Evolutionary conservation across 2,113 vertebrate genomes (phyloP), one percentile per base, ranked within the genome.

Genomic region (Nibea coibor): DNA sequence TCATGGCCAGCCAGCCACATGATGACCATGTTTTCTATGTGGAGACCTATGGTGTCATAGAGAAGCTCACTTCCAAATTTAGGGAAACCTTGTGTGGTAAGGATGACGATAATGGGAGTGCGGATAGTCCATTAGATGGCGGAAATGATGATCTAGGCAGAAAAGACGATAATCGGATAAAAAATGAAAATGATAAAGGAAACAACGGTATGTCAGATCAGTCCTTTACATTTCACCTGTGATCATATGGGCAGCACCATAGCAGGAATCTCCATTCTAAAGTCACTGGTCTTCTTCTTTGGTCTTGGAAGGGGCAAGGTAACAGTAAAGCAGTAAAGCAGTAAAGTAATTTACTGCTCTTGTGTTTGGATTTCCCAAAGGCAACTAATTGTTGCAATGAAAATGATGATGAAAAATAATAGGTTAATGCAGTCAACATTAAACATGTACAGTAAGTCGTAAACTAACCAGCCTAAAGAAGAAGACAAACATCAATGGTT

Each of bases 21-120:
- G 96, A 98, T 0, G 97, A 99, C 28, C 98, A 99, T 0, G 94
- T 98, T 84, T 97, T 97, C 92, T 99, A 97, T 12, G 97, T 98
- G 95, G 97, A 99, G 94, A 98, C 96, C 39, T 99, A 98, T 0
- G 97, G 97, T 1, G 97, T 99, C 90, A 99, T 99, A 0, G 96
- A 99, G 94, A 99, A 97, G 82, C 96, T 99, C 70, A 96, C 97
- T 6, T 95, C 96, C 54, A 96, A 95, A 82, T 98, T 99, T 94
- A 96, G 96, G 93, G 94, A 97, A 82, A 96, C 96, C 20, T 95
- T 99, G 64, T 99, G 98, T 77, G 97, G 98, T 99, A 96, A 97
- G 96, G 87, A 91, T 86, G 91, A 87, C 54, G 85, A 91, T 75
- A 50, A 84, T 39, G 84, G 86, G 64, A 89, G 87, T 57, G 87